Evolutionary conservation across 2,888 invertebrate genomes (phyloP).

Genomic region (Stenodera caucasica): DNA sequence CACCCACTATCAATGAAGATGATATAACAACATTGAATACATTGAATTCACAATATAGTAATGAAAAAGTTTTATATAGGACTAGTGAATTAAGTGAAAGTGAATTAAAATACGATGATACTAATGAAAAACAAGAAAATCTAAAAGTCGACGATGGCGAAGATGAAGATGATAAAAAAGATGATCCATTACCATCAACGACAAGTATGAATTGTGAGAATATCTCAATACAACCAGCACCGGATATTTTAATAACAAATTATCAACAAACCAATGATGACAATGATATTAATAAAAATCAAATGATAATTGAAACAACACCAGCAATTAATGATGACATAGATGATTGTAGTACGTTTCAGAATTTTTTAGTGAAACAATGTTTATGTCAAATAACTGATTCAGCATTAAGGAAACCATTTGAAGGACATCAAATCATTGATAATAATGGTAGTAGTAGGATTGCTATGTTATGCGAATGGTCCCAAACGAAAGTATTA

Average conservation of each 20-base stretch:
- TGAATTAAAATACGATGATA: slow-evolving; percentile 18
- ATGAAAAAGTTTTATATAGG: slow-evolving; percentile 38
- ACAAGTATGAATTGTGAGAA: slow-evolving; percentile 30
- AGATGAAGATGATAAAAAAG: slow-evolving; percentile 21
- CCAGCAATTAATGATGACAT: slow-evolving; percentile 16
- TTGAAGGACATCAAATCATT: slow-evolving; percentile 63
- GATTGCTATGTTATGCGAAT: slow-evolving; percentile 62
- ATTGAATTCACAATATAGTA: slow-evolving; percentile 42
- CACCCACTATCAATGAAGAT: slow-evolving; percentile 48
- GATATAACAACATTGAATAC: slow-evolving; percentile 45
- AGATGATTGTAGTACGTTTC: slow-evolving; percentile 53
- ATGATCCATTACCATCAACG: slow-evolving; percentile 25
- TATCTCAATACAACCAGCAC: slow-evolving; percentile 42
- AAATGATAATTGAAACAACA: slow-evolving; percentile 15
- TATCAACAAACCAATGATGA: slow-evolving; percentile 13
- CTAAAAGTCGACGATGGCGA: slow-evolving; percentile 26
- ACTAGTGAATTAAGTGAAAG: slow-evolving; percentile 36
- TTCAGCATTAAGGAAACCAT: slow-evolving; percentile 69
- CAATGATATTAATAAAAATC: slow-evolving; percentile 8
- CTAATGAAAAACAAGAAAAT: slow-evolving; percentile 5
- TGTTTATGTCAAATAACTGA: slow-evolving; percentile 79
- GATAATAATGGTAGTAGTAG: slow-evolving; percentile 56
- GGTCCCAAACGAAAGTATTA: slow-evolving; percentile 69
- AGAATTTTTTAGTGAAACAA: slow-evolving; percentile 71
- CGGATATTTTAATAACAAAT: slow-evolving; percentile 36